Evolutionary conservation across 2,888 invertebrate genomes (phyloP), one percentile per base, ranked within the genome.

Genomic region (Ectobius pallidus): DNA sequence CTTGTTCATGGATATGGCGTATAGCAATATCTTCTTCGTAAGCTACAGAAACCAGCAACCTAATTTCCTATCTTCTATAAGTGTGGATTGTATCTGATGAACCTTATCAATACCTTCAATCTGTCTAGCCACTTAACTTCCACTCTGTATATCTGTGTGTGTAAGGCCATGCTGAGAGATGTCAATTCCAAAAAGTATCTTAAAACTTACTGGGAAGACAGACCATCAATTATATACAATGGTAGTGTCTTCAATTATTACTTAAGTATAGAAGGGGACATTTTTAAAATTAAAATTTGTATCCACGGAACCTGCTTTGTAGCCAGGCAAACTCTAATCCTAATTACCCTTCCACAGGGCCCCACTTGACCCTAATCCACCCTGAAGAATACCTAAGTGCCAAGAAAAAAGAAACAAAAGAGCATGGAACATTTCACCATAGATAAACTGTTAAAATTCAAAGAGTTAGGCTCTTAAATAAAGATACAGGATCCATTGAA

Each of bases 241-340:
- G n/a, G n/a, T n/a, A n/a, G n/a, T n/a, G n/a, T n/a, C n/a, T n/a
- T n/a, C n/a, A n/a, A n/a, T n/a, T n/a, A n/a, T n/a, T n/a, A n/a
- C n/a, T n/a, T n/a, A n/a, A n/a, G n/a, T n/a, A n/a, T n/a, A n/a
- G n/a, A n/a, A n/a, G n/a, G n/a, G n/a, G n/a, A n/a, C n/a, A n/a
- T n/a, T n/a, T n/a, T 46, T n/a, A 46, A n/a, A n/a, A 46, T n/a
- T 46, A 4, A 46, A 39, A 46, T 20, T 52, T 52, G 16, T 58
- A 1, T 58, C 30, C 58, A 58, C 32, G 27, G 16, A 58, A 58
- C 58, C 58, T 58, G 30, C 58, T 58, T n/a, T 27, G 11, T 32
- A 58, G 58, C 58, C 58, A 58, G 58, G 30, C 58, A 30, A 58
- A 30, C 30, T 30, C 25, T 3, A 1, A 49, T 2, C 46, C 18